Percentiles rank a stretch among this genome's conserved stretches.
These are phyloP conservation scores for Babyrousa celebensis DNA, from an alignment of 2,797 vertebrate genomes.

Conservation along the genomic window DNA sequence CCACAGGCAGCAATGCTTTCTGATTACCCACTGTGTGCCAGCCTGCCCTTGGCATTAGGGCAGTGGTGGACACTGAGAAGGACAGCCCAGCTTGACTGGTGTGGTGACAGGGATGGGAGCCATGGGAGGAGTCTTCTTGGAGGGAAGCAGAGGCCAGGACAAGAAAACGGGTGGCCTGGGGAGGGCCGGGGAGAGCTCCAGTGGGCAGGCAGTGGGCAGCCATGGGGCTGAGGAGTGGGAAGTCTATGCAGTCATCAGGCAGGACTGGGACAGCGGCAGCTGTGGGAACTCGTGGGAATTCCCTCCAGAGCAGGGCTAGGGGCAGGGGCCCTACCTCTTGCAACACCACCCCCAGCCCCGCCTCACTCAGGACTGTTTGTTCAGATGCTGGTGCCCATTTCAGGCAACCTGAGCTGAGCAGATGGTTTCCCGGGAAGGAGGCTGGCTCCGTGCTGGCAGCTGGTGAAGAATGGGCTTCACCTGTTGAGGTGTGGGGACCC, in stretches of 20 bases:
- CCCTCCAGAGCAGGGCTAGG: neutral
- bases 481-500: constrained; percentile 56
- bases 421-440: constrained; percentile 5
- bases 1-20: no score
- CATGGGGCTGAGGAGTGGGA: neutral
- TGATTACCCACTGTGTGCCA: neutral
- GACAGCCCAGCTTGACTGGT: neutral
- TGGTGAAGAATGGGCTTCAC: constrained; percentile 63
- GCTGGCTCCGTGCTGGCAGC: constrained; percentile 20
- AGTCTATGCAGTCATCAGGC: fast-evolving
- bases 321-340: neutral
- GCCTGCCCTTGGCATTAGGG: neutral
- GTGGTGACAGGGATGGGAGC: neutral
- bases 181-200: constrained; percentile 57
- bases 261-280: neutral
- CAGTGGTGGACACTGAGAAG: neutral
- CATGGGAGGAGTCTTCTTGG: neutral
- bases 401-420: constrained; percentile 69
- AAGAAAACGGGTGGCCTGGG: neutral
- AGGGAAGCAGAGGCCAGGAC: neutral
- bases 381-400: constrained; percentile 64
- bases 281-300: neutral
- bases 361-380: constrained; percentile 57
- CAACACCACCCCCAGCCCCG: neutral
- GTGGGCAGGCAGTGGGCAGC: neutral